Evolutionary conservation across 2,888 invertebrate species (phyloP).

Genomic region (Drosophila rubida): DNA sequence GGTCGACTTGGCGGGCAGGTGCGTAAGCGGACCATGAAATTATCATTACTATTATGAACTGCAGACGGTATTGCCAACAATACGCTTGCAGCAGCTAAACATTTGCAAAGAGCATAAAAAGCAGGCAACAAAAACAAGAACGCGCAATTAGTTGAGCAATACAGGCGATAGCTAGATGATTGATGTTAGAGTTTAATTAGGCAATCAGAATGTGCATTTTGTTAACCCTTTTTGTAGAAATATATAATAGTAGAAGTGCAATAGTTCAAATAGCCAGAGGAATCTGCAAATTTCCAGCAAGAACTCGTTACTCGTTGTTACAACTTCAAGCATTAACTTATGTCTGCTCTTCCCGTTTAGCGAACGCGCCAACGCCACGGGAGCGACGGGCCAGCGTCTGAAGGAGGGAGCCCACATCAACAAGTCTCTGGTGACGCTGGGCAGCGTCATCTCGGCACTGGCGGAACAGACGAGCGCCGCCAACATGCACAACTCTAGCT

Average conservation of each 20-base stretch:
- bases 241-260: no score
- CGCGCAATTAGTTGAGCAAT: no score
- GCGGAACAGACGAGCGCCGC: slow-evolving; percentile 87
- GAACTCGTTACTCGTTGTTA: no score
- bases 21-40: slow-evolving; percentile 69
- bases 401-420: slow-evolving; percentile 96
- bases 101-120: neutral
- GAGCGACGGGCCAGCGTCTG: slow-evolving; percentile 94
- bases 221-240: no score
- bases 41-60: neutral
- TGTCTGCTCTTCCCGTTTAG: slow-evolving; percentile 84
- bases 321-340: neutral
- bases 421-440: slow-evolving; percentile 94
- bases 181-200: no score
- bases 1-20: slow-evolving; percentile 95
- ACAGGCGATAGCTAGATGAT: no score
- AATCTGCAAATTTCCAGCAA: no score
- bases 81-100: neutral
- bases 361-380: slow-evolving; percentile 94
- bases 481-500: slow-evolving; percentile 63
- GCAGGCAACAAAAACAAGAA: no score
- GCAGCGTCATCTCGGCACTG: slow-evolving; percentile 94
- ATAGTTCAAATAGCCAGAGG: no score
- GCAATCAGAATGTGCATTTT: no score
- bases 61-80: neutral